These are phyloP conservation scores for Bradynema listronoti DNA, from an alignment of 1,140 invertebrate genomes.

Conservation along the genomic window DNA sequence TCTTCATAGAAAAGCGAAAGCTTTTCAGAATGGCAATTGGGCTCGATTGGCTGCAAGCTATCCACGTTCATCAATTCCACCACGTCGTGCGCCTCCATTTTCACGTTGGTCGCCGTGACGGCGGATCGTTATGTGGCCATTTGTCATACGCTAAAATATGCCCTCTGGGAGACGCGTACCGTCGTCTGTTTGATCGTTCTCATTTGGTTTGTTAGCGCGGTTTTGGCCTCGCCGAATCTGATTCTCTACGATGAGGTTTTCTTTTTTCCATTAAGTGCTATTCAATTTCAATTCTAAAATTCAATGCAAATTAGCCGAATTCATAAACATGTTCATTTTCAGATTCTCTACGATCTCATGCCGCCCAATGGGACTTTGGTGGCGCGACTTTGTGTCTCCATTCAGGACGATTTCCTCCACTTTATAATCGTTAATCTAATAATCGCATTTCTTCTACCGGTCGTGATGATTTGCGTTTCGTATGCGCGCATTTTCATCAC, in stretches of 20 bases:
- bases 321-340: too few relatives aligned
- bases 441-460: slow-evolving; percentile 51
- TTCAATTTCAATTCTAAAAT: too few relatives aligned
- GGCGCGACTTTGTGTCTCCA: slow-evolving; percentile 45
- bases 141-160: slow-evolving; percentile 52
- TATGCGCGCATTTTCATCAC: slow-evolving; percentile 50
- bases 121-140: slow-evolving; percentile 54
- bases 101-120: slow-evolving; percentile 52
- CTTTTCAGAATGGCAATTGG: slow-evolving; percentile 54
- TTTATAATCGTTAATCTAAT: slow-evolving; percentile 53
- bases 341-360: slow-evolving; percentile 37
- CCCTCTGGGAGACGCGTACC: slow-evolving; percentile 30
- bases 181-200: slow-evolving; percentile 45
- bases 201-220: slow-evolving; percentile 47
- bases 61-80: slow-evolving; percentile 56
- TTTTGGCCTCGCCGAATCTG: slow-evolving; percentile 45
- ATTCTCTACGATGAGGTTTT: slow-evolving; percentile 46
- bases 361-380: slow-evolving; percentile 33
- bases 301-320: too few relatives aligned
- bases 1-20: too few relatives aligned
- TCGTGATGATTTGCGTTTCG: slow-evolving; percentile 45
- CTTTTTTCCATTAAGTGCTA: too few relatives aligned
- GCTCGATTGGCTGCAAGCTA: slow-evolving; percentile 48
- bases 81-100: slow-evolving; percentile 54
- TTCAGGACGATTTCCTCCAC: slow-evolving; percentile 42